Conservation (phyloP, 1,140 invertebrate species). For the Nymphalis io region DNA sequence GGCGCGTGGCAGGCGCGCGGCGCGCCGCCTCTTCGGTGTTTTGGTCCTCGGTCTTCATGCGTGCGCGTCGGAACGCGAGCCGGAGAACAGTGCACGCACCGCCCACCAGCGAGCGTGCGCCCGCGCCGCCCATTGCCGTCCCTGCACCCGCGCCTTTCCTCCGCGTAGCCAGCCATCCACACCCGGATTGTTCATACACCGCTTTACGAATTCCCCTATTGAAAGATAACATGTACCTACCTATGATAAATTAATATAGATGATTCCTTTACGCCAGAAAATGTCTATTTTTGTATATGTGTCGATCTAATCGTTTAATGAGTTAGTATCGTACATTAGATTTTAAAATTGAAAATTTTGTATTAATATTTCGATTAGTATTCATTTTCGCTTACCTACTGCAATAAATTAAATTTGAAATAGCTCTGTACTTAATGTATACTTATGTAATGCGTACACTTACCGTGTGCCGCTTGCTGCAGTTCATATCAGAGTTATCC, state of each 20-base stretch:
- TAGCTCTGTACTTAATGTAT: too few species aligned
- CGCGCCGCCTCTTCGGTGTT: constrained; percentile 68
- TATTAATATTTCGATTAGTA: too few species aligned
- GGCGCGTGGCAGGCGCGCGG: constrained; percentile 82
- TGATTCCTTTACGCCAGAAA: neutral
- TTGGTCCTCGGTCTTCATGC: constrained; percentile 77
- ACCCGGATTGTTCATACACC: constrained; percentile 39
- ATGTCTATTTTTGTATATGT: neutral
- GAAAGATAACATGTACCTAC: neutral
- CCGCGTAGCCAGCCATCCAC: constrained; percentile 38
- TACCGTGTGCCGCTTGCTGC: too few species aligned
- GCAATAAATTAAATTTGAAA: too few species aligned
- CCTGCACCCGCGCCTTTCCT: constrained; percentile 39
- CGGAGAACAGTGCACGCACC: constrained; percentile 54
- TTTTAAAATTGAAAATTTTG: too few species aligned
- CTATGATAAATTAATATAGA: neutral
- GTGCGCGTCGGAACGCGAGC: constrained; percentile 60
- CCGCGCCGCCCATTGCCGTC: constrained; percentile 49
- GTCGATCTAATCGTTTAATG: too few species aligned
- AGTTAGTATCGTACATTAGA: too few species aligned
- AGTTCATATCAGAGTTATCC: neutral
- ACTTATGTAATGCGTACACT: too few species aligned
- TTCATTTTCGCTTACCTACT: too few species aligned
- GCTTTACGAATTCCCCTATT: neutral
- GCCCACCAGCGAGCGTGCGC: constrained; percentile 45